Evolutionary conservation across 2,797 vertebrate genomes (phyloP).

Genomic region (Pipistrellus nathusii): DNA sequence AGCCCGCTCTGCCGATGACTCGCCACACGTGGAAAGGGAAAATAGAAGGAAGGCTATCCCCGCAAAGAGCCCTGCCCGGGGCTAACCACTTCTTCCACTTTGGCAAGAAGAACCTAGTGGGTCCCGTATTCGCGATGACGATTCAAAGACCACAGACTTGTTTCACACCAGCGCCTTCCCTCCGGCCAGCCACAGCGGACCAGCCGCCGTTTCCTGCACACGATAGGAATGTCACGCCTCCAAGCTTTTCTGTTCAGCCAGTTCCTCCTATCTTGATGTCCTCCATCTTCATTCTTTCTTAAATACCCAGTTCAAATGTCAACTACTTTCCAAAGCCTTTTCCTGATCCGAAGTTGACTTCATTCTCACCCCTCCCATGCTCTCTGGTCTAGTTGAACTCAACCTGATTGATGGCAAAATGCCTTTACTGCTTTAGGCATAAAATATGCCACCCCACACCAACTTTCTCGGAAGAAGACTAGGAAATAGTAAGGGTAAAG

Average conservation of each 20-base stretch:
- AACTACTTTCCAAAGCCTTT: constrained; percentile 61
- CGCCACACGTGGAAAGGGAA: neutral
- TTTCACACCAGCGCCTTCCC: neutral
- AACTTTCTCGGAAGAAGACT: neutral
- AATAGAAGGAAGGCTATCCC: neutral
- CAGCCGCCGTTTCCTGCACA: neutral
- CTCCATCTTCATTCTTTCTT: constrained; percentile 55
- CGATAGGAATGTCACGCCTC: constrained; percentile 21
- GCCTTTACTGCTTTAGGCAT: constrained; percentile 12
- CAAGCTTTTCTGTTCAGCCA: constrained; percentile 12
- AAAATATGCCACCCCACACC: neutral
- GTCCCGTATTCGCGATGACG: neutral
- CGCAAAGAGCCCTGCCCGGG: neutral
- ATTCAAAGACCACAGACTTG: neutral
- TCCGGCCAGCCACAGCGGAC: neutral
- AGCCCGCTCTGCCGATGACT: neutral
- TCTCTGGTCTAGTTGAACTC: neutral
- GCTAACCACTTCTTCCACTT: neutral
- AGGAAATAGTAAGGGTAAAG: neutral
- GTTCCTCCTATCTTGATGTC: constrained; percentile 45
- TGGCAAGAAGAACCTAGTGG: neutral
- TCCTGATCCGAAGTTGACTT: constrained; percentile 11
- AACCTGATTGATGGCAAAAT: neutral
- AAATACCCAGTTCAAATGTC: constrained; percentile 68
- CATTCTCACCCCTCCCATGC: constrained; percentile 46